Conservation (phyloP, 2,113 vertebrate genomes). For the Rhombomys opimus region DNA sequence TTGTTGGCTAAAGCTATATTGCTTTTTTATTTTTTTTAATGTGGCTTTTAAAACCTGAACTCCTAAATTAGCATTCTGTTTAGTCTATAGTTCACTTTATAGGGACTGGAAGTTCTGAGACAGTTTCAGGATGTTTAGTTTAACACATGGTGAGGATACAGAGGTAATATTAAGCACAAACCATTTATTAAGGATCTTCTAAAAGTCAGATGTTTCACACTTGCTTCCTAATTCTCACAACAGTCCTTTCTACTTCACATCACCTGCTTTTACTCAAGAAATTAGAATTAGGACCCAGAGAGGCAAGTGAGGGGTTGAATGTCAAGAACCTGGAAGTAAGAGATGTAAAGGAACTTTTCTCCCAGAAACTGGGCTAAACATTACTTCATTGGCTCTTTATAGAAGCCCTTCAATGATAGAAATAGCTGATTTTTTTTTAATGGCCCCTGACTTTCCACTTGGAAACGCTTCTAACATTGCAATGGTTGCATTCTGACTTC, state of each 20-base stretch:
- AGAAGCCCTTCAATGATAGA: neutral
- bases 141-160: neutral
- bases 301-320: neutral
- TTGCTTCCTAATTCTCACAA: constrained; percentile 17
- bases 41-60: neutral
- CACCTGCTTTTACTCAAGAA: constrained; percentile 6
- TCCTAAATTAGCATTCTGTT: neutral
- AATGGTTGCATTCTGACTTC: neutral
- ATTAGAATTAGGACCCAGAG: neutral
- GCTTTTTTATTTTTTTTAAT: neutral
- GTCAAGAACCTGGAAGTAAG: neutral
- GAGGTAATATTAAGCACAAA: neutral
- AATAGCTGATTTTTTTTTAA: neutral
- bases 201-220: neutral
- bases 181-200: constrained; percentile 31
- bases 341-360: neutral
- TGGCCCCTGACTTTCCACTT: constrained; percentile 13
- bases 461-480: too few species aligned
- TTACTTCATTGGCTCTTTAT: neutral
- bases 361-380: neutral
- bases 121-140: neutral
- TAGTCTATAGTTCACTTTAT: neutral
- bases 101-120: neutral
- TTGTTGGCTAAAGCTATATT: neutral
- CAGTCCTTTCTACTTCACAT: neutral